Evolutionary conservation across 2,888 invertebrate species (phyloP).

Genomic region (Synanthedon formicaeformis): DNA sequence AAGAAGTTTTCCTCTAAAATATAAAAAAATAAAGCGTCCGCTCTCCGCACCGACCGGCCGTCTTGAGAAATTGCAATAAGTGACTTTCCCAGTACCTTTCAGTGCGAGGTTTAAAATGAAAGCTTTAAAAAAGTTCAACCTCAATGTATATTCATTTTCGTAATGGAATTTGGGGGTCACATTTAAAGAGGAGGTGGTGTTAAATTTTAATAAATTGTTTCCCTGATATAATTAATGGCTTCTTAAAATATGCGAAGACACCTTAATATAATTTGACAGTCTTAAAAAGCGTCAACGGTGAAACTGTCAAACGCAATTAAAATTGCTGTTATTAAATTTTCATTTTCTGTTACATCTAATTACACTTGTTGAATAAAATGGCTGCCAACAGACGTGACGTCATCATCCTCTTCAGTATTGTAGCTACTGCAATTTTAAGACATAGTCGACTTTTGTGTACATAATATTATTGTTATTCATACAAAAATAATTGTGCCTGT

Average conservation of each 20-base stretch:
- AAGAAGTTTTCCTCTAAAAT: neutral
- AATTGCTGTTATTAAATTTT: too few relatives aligned
- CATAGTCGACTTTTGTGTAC: too few relatives aligned
- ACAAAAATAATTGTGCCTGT: too few relatives aligned
- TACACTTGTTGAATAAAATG: too few relatives aligned
- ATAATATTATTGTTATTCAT: too few relatives aligned
- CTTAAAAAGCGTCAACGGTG: too few relatives aligned
- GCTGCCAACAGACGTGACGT: too few relatives aligned
- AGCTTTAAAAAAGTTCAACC: constrained; percentile 20
- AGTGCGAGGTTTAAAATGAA: constrained; percentile 20
- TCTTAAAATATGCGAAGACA: neutral
- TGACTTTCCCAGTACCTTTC: constrained; percentile 13
- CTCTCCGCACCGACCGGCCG: neutral
- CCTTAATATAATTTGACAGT: too few relatives aligned
- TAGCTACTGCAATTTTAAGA: too few relatives aligned
- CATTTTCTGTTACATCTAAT: too few relatives aligned
- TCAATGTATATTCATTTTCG: constrained; percentile 33
- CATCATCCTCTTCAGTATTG: too few relatives aligned
- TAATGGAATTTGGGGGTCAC: constrained; percentile 33
- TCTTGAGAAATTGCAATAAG: constrained; percentile 19
- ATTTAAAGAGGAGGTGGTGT: constrained; percentile 18
- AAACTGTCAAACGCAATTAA: too few relatives aligned
- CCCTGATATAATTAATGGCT: neutral
- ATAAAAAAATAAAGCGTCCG: neutral
- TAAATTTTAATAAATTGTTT: constrained; percentile 11